Evolutionary conservation across 2,797 vertebrate genomes (phyloP).

Genomic region (Iguana delicatissima): DNA sequence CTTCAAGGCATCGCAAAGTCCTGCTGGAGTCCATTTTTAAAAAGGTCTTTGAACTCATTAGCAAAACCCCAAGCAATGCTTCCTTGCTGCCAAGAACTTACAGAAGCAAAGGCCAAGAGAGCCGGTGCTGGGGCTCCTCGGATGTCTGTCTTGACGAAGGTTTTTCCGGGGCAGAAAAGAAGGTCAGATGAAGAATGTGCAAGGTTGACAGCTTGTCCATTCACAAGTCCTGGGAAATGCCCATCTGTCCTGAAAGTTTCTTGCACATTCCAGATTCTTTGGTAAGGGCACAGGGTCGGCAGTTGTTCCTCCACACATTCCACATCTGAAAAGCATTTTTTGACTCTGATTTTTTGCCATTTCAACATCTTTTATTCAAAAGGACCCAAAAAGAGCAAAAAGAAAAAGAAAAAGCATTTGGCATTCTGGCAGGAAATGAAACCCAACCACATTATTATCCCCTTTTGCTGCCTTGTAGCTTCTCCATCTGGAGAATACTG

Average conservation of each 20-base stretch:
- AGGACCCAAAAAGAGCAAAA: neutral
- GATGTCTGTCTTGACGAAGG: conserved; percentile 1
- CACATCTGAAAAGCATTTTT: conserved; percentile 32
- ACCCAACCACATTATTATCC: neutral
- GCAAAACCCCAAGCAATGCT: conserved; percentile 41
- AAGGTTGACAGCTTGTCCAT: neutral
- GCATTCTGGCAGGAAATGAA: conserved; percentile 32
- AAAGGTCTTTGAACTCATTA: conserved; percentile 10
- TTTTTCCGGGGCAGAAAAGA: conserved; percentile 41
- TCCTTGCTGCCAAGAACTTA: neutral
- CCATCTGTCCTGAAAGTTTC: conserved; percentile 23
- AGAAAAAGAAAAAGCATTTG: neutral
- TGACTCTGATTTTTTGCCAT: conserved; percentile 4
- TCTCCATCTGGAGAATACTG: conserved; percentile 1
- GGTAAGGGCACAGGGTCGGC: conserved; percentile 27
- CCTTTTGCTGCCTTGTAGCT: conserved; percentile 9
- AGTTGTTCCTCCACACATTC: conserved; percentile 1
- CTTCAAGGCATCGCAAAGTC: neutral
- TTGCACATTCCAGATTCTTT: neutral
- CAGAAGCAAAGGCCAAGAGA: neutral
- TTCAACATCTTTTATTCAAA: conserved; percentile 24
- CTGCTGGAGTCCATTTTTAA: neutral
- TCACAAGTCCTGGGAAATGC: conserved; percentile 43
- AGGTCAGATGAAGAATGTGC: conserved; percentile 22
- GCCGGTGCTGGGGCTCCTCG: neutral